These are phyloP conservation scores for Portunus trituberculatus DNA, from an alignment of 1,140 invertebrate genomes.

Conservation along the genomic window DNA sequence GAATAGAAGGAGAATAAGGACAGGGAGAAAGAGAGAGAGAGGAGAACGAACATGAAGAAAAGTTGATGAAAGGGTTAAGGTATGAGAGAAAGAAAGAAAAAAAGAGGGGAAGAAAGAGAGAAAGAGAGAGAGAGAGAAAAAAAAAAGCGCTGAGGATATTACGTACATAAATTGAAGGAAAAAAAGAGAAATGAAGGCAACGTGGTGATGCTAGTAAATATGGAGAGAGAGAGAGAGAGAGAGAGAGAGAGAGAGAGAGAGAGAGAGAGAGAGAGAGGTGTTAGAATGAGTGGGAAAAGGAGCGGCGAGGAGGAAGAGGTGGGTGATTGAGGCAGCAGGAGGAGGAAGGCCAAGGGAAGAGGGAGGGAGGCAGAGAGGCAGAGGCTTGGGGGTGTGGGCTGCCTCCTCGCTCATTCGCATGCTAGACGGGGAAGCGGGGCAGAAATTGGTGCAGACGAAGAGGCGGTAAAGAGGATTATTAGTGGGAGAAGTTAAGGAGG, in stretches of 20 bases:
- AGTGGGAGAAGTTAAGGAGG: conserved; percentile 6
- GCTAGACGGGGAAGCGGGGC: not conserved
- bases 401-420: not conserved
- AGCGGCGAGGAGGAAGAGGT: not conserved
- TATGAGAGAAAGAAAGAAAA: not conserved
- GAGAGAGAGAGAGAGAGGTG: not conserved
- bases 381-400: not conserved
- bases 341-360: not conserved
- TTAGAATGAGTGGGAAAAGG: not conserved
- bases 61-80: not conserved
- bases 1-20: not conserved
- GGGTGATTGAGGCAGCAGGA: no score
- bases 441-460: conserved; percentile 13
- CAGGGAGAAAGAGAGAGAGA: conserved; percentile 39
- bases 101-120: not conserved
- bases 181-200: no score
- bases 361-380: not conserved
- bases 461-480: conserved; percentile 12
- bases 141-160: not conserved
- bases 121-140: not conserved
- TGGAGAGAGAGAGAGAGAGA: not conserved
- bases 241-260: not conserved
- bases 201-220: no score
- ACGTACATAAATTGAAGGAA: no score
- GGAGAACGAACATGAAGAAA: not conserved